Percentiles rank a stretch among this genome's conserved stretches.
Evolutionary conservation across 2,888 invertebrate species (phyloP).

Genomic region (Lochmaea capreae): DNA sequence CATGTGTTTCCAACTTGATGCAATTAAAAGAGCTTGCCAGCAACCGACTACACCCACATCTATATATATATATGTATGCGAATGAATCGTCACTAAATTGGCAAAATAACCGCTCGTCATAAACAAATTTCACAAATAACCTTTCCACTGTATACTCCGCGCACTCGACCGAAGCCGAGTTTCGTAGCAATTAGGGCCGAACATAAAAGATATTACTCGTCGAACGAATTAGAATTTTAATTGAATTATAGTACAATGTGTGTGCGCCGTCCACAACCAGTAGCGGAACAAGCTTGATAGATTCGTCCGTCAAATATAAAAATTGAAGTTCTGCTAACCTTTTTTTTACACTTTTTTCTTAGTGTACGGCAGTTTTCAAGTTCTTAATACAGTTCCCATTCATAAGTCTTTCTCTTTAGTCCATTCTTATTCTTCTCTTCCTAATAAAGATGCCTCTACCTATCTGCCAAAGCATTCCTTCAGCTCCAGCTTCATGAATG

Average conservation of each 20-base stretch:
- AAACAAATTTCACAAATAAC: conserved; percentile 40
- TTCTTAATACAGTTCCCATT: too few relatives aligned
- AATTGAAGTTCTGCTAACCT: too few relatives aligned
- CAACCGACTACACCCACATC: conserved; percentile 9
- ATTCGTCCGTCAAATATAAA: too few relatives aligned
- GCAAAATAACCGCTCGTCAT: conserved; percentile 31
- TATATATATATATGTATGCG: conserved; percentile 7
- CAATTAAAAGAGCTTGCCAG: conserved; percentile 29
- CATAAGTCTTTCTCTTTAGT: too few relatives aligned
- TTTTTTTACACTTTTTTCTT: too few relatives aligned
- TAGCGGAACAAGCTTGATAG: not conserved
- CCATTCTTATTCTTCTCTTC: too few relatives aligned
- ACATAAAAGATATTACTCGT: conserved; percentile 59
- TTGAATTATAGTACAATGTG: conserved; percentile 57
- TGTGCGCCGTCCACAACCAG: conserved; percentile 24
- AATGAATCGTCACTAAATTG: conserved; percentile 31
- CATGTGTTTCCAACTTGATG: conserved; percentile 21
- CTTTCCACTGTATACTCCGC: conserved; percentile 25
- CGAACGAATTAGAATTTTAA: conserved; percentile 60
- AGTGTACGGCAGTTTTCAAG: too few relatives aligned
- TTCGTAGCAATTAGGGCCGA: conserved; percentile 56
- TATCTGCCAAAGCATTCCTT: too few relatives aligned
- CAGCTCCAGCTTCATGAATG: too few relatives aligned
- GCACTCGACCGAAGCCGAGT: conserved; percentile 36
- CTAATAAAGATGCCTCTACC: too few relatives aligned